Evolutionary conservation across 2,113 vertebrate genomes (phyloP).

Genomic region (Otis tarda): DNA sequence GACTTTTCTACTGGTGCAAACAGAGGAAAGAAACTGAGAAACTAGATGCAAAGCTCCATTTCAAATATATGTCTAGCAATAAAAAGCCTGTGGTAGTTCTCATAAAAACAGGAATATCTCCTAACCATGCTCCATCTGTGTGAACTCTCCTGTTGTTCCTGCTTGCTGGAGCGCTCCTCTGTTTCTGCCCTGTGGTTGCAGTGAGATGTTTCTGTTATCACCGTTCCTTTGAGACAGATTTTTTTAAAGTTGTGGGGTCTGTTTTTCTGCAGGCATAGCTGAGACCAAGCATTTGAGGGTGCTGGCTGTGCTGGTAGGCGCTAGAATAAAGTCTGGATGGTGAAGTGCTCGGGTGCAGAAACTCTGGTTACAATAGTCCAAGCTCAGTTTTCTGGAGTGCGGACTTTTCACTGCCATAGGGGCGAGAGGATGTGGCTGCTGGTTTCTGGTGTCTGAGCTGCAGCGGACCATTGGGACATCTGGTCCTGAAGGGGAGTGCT

Average conservation of each 20-base stretch:
- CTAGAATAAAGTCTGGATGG: not conserved
- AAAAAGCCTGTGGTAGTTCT: not conserved
- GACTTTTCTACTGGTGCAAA: not conserved
- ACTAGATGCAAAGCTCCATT: not conserved
- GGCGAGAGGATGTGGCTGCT: rapidly evolving
- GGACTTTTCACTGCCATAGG: not conserved
- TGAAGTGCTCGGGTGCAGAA: rapidly evolving
- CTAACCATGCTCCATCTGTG: not conserved
- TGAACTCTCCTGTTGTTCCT: not conserved
- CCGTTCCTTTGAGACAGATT: not conserved
- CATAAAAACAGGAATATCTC: not conserved
- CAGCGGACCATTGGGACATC: not conserved
- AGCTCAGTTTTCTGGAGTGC: not conserved
- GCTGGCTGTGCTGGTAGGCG: not conserved
- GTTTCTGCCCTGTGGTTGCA: not conserved
- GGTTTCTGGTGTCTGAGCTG: not conserved
- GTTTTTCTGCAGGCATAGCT: not conserved
- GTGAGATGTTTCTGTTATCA: not conserved
- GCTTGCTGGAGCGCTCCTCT: not conserved
- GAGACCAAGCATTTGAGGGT: not conserved
- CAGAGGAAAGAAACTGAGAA: not conserved
- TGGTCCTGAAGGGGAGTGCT: rapidly evolving
- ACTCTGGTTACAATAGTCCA: not conserved
- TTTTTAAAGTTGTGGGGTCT: not conserved
- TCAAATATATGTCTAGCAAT: not conserved